phyloP scores from a whole-genome alignment of 2,797 vertebrate species.

The Coranthus polyacanthus region DNA sequence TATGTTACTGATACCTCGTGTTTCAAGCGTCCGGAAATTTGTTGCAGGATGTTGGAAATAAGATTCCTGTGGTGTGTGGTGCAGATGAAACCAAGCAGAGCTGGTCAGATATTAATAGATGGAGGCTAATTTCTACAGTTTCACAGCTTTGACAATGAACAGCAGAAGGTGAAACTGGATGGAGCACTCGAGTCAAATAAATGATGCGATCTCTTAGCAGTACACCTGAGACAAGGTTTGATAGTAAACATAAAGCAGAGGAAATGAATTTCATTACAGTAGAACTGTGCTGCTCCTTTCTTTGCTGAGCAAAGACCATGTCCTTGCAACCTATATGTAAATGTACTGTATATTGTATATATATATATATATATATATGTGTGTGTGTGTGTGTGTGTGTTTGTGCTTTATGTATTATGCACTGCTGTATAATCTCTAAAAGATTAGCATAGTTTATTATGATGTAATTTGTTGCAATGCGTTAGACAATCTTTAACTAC shows the following conservation, averaged over 20 bases:
- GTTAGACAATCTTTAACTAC: background rate
- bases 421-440: background rate
- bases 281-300: slow-evolving; percentile 49
- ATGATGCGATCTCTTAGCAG: slow-evolving; percentile 31
- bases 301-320: slow-evolving; percentile 23
- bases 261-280: slow-evolving; percentile 64
- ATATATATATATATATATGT: slow-evolving; percentile 4
- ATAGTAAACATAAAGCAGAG: slow-evolving; percentile 55
- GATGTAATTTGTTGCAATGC: background rate
- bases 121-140: slow-evolving; percentile 50
- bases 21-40: slow-evolving; percentile 75
- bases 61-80: slow-evolving; percentile 58
- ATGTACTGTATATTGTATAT: no score
- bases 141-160: slow-evolving; percentile 33
- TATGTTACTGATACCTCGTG: slow-evolving; percentile 81
- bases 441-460: background rate
- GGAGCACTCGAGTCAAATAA: slow-evolving; percentile 18
- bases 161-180: slow-evolving; percentile 31
- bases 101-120: slow-evolving; percentile 55
- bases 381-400: no score
- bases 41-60: slow-evolving; percentile 78
- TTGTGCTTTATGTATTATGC: no score
- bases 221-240: slow-evolving; percentile 56
- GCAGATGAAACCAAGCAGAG: slow-evolving; percentile 58
- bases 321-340: slow-evolving; percentile 45